phyloP scores from a whole-genome alignment of 2,113 vertebrate species.

The Sapajus apella region DNA sequence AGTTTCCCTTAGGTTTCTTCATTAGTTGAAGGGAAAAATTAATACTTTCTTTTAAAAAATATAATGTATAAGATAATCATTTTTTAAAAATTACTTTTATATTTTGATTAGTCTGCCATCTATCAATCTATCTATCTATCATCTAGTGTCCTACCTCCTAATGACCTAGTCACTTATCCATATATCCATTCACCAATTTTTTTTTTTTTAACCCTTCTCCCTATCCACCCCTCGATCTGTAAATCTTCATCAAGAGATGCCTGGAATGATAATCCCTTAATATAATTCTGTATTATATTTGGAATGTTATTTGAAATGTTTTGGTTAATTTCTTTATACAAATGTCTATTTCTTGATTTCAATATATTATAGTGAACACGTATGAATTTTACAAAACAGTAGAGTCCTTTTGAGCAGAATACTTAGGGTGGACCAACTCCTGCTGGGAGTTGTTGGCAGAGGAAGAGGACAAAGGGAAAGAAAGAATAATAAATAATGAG shows the following conservation, averaged over 20 bases:
- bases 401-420: not conserved
- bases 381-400: not conserved
- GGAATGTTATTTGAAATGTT: not conserved
- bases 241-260: not conserved
- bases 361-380: not conserved
- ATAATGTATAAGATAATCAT: not conserved
- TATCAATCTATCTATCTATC: not conserved
- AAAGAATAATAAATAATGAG: not conserved
- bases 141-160: not conserved
- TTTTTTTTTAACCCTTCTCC: not conserved
- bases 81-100: constrained; percentile 21
- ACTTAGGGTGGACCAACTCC: not conserved
- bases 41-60: not conserved
- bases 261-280: not conserved
- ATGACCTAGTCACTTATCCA: not conserved
- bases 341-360: not conserved
- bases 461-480: not conserved
- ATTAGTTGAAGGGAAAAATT: not conserved
- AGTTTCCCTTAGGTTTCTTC: not conserved
- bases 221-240: not conserved
- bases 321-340: not conserved
- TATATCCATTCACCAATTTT: not conserved
- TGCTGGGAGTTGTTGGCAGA: not conserved
- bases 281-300: not conserved
- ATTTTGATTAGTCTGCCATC: not conserved